Evolutionary conservation across 2,888 invertebrate species (phyloP), one percentile per base, ranked within the genome.

Genomic region (Oscheius myriophilus): DNA sequence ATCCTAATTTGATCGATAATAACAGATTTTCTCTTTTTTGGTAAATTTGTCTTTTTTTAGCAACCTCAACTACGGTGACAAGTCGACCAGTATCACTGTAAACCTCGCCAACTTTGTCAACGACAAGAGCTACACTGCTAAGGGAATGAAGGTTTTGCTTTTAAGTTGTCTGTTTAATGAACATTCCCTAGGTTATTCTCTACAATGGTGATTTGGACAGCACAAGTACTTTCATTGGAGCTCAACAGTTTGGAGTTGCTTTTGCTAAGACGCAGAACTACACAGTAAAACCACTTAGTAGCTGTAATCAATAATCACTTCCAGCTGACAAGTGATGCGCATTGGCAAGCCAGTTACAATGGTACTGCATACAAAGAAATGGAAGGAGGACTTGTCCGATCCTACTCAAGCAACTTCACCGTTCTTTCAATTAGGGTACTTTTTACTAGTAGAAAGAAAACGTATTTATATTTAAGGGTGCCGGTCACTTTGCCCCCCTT

Each of bases 201-300:
- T 78, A 76, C 72, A 82, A 82, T 57, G 82, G 82, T 33, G 82
- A 82, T 62, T 51, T 72, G 6, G 81, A 82, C 52, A 43, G 70
- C 4, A 67, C 68, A n/a, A 70, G 67, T 57, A 74, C 72, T 59
- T 75, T 76, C 57, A 72, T 81, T 21, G 73, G 71, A 55, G 81
- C 80, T 21, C 78, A 79, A 71, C 64, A 66, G 39, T 81, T 81
- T 53, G 76, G 71, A 26, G 61, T 70, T 42, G 57, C 73, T 33
- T 52, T 80, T 23, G 73, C 67, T 0, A 33, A 45, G 11, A 12
- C 39, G 2, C 49, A 69, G 23, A 66, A 68, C 1, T 39, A 70
- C 16, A 72, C 55, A 11, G 52, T 62, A 52, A 45, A 49, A 9
- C 18, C 14, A 6, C 55, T 39, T 55, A 11, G 3, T 43, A 46